A percentile compares a stretch with the other conserved stretches of the same genome.
Evolutionary conservation across 2,113 vertebrate species (phyloP).

Genomic region (Halichoeres trimaculatus): DNA sequence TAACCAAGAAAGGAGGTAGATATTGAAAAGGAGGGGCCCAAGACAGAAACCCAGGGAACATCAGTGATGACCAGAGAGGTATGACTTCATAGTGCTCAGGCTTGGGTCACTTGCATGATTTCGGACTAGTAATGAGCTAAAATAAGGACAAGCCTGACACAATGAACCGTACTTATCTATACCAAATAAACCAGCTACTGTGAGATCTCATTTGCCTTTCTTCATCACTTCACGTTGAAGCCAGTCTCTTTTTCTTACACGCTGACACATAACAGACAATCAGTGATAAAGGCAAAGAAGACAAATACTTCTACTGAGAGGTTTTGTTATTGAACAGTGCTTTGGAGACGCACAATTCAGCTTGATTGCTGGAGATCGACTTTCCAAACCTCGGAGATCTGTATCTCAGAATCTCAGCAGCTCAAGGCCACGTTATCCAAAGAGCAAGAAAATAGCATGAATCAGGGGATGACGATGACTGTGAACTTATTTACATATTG

Average conservation of each 20-base stretch:
- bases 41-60: no score
- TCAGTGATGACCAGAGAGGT: no score
- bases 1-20: no score
- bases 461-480: background rate
- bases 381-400: background rate
- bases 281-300: background rate
- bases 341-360: background rate
- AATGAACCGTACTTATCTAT: background rate
- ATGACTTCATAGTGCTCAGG: no score
- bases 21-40: no score
- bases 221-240: background rate
- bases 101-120: no score
- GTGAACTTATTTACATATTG: background rate
- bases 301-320: background rate
- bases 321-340: background rate
- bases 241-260: no score
- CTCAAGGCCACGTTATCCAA: background rate
- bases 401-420: background rate
- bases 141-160: background rate
- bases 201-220: background rate
- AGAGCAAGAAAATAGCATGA: background rate
- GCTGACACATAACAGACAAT: background rate
- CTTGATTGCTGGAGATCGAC: background rate
- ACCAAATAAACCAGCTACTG: background rate
- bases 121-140: no score